Conservation (phyloP, 1,140 invertebrate genomes). For the Sitophilus oryzae region DNA sequence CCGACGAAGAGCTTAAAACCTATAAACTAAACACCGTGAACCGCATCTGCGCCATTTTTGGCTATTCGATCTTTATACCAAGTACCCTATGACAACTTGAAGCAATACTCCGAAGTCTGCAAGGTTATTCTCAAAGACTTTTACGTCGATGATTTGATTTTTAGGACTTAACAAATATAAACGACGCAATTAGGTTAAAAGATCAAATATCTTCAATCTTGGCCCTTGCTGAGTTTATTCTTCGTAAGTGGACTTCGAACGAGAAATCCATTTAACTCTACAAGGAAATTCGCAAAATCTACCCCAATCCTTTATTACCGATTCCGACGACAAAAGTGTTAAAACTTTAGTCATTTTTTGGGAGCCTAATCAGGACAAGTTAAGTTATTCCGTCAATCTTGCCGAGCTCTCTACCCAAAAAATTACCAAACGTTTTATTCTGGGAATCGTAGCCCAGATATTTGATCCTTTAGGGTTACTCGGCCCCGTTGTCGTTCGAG, state of each 20-base stretch:
- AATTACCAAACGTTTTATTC: too few relatives aligned
- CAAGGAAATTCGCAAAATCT: too few relatives aligned
- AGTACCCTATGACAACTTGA: constrained; percentile 24
- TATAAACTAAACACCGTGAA: constrained; percentile 28
- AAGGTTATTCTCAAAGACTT: constrained; percentile 10
- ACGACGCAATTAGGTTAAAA: constrained; percentile 22
- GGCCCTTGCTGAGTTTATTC: constrained; percentile 27
- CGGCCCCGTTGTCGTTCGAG: too few relatives aligned
- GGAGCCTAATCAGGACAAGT: too few relatives aligned
- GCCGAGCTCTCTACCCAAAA: too few relatives aligned
- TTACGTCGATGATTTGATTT: constrained; percentile 17
- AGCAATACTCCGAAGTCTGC: constrained; percentile 17
- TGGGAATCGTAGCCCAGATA: too few relatives aligned
- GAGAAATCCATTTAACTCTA: too few relatives aligned
- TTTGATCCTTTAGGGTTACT: too few relatives aligned
- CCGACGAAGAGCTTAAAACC: constrained; percentile 20
- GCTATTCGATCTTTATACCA: constrained; percentile 30
- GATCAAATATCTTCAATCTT: constrained; percentile 19
- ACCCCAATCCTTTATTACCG: too few relatives aligned
- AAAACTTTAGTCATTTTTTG: too few relatives aligned
- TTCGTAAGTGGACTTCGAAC: constrained; percentile 44
- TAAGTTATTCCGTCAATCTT: too few relatives aligned
- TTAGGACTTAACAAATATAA: constrained; percentile 9
- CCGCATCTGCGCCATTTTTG: constrained; percentile 31
- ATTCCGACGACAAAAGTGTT: too few relatives aligned